Conservation (phyloP, 2,113 vertebrate species). For the Myrmecobius fasciatus region DNA sequence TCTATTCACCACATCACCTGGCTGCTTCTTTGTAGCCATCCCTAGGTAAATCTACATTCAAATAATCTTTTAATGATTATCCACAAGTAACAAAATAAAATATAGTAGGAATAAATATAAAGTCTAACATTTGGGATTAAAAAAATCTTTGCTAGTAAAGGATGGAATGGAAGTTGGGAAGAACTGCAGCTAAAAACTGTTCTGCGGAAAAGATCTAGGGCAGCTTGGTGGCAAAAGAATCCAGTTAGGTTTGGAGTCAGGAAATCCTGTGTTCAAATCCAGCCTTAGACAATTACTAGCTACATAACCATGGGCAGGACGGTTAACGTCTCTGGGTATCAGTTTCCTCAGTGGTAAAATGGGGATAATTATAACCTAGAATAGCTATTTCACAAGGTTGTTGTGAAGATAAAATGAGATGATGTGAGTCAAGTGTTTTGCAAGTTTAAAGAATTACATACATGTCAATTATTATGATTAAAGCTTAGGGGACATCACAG, state of each 20-base stretch:
- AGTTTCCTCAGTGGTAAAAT: neutral
- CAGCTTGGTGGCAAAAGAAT: neutral
- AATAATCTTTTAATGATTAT: neutral
- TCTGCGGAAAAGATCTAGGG: neutral
- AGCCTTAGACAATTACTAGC: neutral
- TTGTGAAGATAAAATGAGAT: neutral
- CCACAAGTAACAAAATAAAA: neutral
- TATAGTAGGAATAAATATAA: neutral
- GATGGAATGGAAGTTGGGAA: neutral
- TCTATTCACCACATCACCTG: neutral
- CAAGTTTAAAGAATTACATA: neutral
- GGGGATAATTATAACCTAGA: neutral
- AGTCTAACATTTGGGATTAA: neutral
- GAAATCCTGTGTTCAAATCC: neutral
- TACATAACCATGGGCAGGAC: neutral
- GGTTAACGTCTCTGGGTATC: neutral
- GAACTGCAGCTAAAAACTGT: neutral
- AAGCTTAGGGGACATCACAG: neutral
- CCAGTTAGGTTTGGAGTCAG: neutral
- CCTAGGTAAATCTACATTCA: neutral
- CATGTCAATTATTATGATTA: neutral
- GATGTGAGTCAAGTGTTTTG: neutral
- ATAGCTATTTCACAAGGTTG: neutral
- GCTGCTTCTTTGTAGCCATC: neutral
- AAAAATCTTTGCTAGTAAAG: neutral